These are phyloP conservation scores for Cyprinodon diabolis DNA, from an alignment of 2,797 vertebrate species.

Conservation along the genomic window DNA sequence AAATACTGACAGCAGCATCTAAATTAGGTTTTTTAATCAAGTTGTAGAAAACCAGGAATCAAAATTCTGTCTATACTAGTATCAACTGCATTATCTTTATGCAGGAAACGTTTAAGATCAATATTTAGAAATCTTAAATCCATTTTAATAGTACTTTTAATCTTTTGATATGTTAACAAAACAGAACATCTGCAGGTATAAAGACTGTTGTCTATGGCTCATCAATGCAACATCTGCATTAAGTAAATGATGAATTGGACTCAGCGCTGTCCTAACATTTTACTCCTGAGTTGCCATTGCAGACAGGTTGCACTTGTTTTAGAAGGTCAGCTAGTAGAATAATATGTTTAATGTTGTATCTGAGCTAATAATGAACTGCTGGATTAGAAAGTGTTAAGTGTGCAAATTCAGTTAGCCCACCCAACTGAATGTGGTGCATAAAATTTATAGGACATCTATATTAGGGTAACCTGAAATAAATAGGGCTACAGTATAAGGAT, in stretches of 20 bases:
- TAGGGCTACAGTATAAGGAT: slow-evolving; percentile 1
- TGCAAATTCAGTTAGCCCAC: slow-evolving; percentile 15
- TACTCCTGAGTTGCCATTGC: slow-evolving; percentile 57
- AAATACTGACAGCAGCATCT: background rate
- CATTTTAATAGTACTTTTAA: background rate
- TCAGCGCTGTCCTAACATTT: slow-evolving; percentile 1
- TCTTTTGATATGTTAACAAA: background rate
- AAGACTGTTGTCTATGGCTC: slow-evolving; percentile 58
- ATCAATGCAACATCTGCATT: slow-evolving; percentile 30
- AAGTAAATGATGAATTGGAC: slow-evolving; percentile 11
- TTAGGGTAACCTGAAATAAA: slow-evolving; percentile 2
- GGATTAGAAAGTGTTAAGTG: background rate
- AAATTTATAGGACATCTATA: slow-evolving; percentile 2
- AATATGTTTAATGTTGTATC: slow-evolving; percentile 2
- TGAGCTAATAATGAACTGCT: slow-evolving; percentile 10
- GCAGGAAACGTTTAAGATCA: background rate
- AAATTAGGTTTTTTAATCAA: background rate
- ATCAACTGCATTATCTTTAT: background rate
- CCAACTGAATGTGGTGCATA: background rate
- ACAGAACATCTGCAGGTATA: background rate
- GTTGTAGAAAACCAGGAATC: background rate
- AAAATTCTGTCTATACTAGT: background rate
- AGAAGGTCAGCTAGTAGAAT: background rate
- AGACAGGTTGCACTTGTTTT: slow-evolving; percentile 1
- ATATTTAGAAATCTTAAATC: background rate